Conservation (phyloP, 2,797 vertebrate species). For the Cynopterus sphinx region DNA sequence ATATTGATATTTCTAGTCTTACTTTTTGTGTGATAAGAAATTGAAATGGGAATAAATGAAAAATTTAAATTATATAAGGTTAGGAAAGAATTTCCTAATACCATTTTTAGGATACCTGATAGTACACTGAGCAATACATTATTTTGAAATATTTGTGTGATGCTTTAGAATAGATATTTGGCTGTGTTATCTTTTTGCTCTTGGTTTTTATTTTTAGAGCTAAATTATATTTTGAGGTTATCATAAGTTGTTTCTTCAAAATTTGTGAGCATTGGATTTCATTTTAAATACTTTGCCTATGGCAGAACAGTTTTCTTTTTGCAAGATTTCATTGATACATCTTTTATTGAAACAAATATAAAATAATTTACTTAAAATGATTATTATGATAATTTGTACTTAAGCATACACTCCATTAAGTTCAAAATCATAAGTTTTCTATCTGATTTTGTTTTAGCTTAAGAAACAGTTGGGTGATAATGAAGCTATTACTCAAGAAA, state of each 20-base stretch:
- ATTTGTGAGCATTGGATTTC: constrained; percentile 1
- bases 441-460: constrained; percentile 89
- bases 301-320: neutral
- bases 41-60: constrained; percentile 27
- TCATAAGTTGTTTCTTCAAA: neutral
- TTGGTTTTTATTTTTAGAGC: constrained; percentile 41
- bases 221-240: constrained; percentile 34
- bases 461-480: constrained; percentile 95
- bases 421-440: neutral
- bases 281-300: neutral
- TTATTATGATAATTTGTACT: constrained; percentile 26
- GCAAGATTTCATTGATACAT: neutral
- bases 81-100: constrained; percentile 22
- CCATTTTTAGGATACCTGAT: neutral
- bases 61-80: neutral
- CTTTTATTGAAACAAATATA: constrained; percentile 33
- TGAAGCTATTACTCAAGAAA: constrained; percentile 96
- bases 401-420: neutral
- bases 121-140: neutral
- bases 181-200: neutral
- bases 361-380: constrained; percentile 48
- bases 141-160: constrained; percentile 21
- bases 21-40: constrained; percentile 44
- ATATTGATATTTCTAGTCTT: neutral
- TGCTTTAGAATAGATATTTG: neutral